Base-by-base conservation (phyloP, 2,888 invertebrate genomes). In the Latrodectus elegans region DNA sequence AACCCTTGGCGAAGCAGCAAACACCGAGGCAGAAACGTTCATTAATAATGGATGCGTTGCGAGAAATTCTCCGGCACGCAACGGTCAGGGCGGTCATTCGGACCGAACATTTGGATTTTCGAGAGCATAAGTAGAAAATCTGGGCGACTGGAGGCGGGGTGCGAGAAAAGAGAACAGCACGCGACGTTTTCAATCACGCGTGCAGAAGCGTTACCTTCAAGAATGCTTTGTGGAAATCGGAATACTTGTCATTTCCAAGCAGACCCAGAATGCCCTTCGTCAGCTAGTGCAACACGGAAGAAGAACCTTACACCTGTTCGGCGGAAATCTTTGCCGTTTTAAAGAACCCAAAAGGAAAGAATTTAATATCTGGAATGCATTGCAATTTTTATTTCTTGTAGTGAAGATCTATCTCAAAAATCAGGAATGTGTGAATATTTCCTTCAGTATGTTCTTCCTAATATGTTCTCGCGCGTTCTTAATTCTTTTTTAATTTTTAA, bases 141-240 rank as follows among this genome's bases (percentile, higher is more conserved):
- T 51, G 70, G n/a, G 49, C 65, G 76, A 22, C n/a, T 11, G 14
- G 49, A 65, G 68, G 52, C 22, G 77, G 67, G 77, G 67, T 67
- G 77, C 60, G 65, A 65, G 60, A 76, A 76, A 53, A 53, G 77
- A 84, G 77, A 64, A 64, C n/a, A 51, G 65, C 85, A 86, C 85
- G 85, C 85, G 75, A 86, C 79, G 75, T 71, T 76, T 85, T 85
- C 75, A 75, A 86, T 86, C 85, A 86, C 85, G 85, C 70, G 53
- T 38, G 26, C 52, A 38, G 15, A 4, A 60, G 60, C 60, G 15
- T 12, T 15, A 60, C 10, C 60, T 60, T 60, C 60, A 3, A 60
- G 15, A 60, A 60, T 60, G 60, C 60, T 38, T n/a, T 11, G 22
- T n/a, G 6, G 74, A 38, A 77, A 68, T 77, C 38, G 12, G 64